Evolutionary conservation across 2,113 vertebrate species (phyloP).

Genomic region (Ictalurus furcatus): DNA sequence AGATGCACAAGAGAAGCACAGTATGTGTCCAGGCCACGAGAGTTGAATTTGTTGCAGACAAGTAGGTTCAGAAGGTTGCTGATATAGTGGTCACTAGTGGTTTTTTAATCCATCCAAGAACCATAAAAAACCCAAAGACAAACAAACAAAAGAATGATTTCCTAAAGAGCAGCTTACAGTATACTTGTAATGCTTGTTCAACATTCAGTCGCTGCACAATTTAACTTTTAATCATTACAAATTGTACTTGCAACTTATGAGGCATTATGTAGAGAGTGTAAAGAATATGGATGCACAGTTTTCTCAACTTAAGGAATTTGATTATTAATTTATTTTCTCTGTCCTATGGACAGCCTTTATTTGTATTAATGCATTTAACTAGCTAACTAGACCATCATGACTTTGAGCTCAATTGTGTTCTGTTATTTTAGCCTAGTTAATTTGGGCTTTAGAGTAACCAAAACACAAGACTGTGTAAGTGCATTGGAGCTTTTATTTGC

Average conservation of each 20-base stretch:
- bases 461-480: not conserved
- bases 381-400: not conserved
- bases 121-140: not conserved
- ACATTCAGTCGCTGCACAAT: not conserved
- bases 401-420: not conserved
- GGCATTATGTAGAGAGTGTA: not conserved
- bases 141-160: too few relatives aligned
- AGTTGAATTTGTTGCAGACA: not conserved
- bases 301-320: not conserved
- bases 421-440: not conserved
- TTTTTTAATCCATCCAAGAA: not conserved
- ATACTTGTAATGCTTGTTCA: not conserved
- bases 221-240: not conserved
- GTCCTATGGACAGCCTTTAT: not conserved
- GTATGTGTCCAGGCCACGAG: not conserved
- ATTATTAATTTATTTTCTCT: not conserved
- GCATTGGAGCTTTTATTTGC: not conserved
- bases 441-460: not conserved
- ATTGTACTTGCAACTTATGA: not conserved
- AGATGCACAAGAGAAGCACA: not conserved
- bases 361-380: not conserved
- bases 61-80: not conserved
- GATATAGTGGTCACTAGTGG: not conserved
- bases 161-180: not conserved
- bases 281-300: not conserved